Evolutionary conservation across 1,140 invertebrate species (phyloP), one percentile per base, ranked within the genome.

Genomic region (Aethina tumida): DNA sequence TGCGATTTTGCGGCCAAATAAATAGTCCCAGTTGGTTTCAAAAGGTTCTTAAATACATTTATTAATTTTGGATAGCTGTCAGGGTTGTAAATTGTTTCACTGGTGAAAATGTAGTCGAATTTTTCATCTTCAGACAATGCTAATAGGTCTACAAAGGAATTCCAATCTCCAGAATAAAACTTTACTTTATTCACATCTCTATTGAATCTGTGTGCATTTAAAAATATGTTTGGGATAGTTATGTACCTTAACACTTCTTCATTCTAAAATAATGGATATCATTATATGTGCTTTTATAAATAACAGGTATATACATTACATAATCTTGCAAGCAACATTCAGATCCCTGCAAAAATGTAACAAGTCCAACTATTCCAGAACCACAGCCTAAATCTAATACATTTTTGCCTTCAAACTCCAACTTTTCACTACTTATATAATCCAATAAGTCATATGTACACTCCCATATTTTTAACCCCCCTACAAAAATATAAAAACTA

Each of bases 61-160:
- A 79, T 66, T 1, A 94, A 55, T 57, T 90, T 92, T 13, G 60
- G 49, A 56, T 93, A 81, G 65, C 84, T 86, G 1, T 74, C 64
- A 22, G 74, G 56, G 69, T 90, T 91, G 53, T 95, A 94, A 52
- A 93, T 92, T 1, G 90, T 94, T 68, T 94, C 91, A 26, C 84
- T 84, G 5, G 85, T 87, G 2, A 94, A 65, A 52, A 94, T 93
- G 13, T 78, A 54, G 60, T 95, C 87, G 68, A 78, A 94, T 50
- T 75, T 74, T 40, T 67, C 49, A 15, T 53, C 38, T 24, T 71
- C 54, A 25, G 40, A 18, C 19, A 48, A 41, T 18, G 50, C 39
- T 25, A 70, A 56, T 25, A 73, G 55, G 14, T 69, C 53, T 12
- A 62, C 45, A 50, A 87, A 81, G 14, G 72, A 73, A 13, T 57